Base-by-base conservation (phyloP, 2,888 invertebrate species). In the Bombylius major region DNA sequence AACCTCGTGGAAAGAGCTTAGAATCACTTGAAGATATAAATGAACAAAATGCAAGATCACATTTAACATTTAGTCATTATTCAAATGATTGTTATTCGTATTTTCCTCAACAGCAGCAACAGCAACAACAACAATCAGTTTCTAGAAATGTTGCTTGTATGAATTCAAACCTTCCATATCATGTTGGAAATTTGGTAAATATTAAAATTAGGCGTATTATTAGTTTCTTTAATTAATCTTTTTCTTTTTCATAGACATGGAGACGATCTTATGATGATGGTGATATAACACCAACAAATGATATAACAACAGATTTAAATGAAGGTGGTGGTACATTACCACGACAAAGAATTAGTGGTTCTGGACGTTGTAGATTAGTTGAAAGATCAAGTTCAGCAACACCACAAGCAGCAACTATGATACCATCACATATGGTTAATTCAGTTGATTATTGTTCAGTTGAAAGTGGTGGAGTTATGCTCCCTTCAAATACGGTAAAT, bases 231-330 rank as follows among this genome's bases (percentile, higher is more conserved):
- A 7, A 45, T n/a, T 5, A 9, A 9, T 31, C 9, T 5, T 31
- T 48, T 48, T 53, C 48, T 8, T 11, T 1, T 51, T 31, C 9
- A 53, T 14, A 12, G 60, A 72, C 77, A 60, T 87, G 85, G 86
- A 79, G 85, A 66, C 79, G 89, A 64, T 86, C 87, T 60, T 89
- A 88, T 70, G 91, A 92, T 70, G 92, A 92, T 69, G 92, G 92
- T 23, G 92, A 93, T 71, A 86, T 92, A 61, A 92, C 92, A 42
- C 87, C 88, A 13, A 92, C 92, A 50, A 92, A 92, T 69, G 91
- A 92, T 71, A 76, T 78, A 33, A 71, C 73, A 34, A 39, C 50
- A 47, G 72, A 73, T 61, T 61, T 72, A 54, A 66, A 76, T 58
- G 71, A 72, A 59, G 86, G 86, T 64, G 89, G 89, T 0, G 91